phyloP scores from a whole-genome alignment of 2,888 invertebrate genomes.

The Scaptodrosophila latifasciaeformis region DNA sequence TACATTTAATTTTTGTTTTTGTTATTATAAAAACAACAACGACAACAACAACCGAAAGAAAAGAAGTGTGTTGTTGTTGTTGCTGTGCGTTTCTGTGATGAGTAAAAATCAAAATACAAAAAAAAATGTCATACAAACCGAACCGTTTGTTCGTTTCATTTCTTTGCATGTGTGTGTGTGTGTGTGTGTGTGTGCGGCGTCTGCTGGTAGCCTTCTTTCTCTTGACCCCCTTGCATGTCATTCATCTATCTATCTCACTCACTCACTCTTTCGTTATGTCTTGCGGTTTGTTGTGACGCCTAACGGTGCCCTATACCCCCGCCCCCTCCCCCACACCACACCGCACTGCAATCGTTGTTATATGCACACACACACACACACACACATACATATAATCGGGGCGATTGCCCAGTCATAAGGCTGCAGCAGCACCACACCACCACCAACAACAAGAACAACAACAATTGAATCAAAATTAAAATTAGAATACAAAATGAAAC shows the following conservation, averaged over 20 bases:
- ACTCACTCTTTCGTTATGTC: constrained; percentile 37
- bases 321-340: no score
- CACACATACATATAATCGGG: not conserved
- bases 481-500: constrained; percentile 36
- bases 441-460: constrained; percentile 18
- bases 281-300: constrained; percentile 28
- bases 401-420: not conserved
- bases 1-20: constrained; percentile 20
- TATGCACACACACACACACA: not conserved
- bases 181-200: constrained; percentile 9
- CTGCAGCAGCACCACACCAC: constrained; percentile 8
- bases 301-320: no score
- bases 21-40: not conserved
- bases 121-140: not conserved
- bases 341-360: constrained; percentile 25
- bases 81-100: not conserved
- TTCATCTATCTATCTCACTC: no score
- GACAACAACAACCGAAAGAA: constrained; percentile 31
- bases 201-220: no score
- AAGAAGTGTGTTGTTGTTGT: constrained; percentile 24
- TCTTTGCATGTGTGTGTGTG: constrained; percentile 3
- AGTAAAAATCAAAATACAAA: no score
- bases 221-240: no score
- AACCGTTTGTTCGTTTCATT: no score
- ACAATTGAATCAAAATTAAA: constrained; percentile 40